Conservation (phyloP, 2,888 invertebrate species). For the Apocheima hispidaria region DNA sequence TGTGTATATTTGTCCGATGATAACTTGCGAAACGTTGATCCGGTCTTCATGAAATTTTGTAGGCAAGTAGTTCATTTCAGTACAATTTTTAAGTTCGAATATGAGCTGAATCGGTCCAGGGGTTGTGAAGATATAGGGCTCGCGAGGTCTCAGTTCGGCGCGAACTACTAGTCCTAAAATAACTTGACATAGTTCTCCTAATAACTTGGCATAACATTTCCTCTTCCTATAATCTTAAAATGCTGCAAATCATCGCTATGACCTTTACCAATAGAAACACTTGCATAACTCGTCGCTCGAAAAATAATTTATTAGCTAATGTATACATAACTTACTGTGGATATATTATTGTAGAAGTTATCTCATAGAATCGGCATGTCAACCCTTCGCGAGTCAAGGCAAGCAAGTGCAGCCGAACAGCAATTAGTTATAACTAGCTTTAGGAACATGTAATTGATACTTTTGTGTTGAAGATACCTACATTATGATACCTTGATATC, state of each 20-base stretch:
- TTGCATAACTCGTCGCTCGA: slow-evolving; percentile 35
- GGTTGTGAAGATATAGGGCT: too few species aligned
- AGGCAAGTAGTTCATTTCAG: too few species aligned
- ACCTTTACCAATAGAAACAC: slow-evolving; percentile 45
- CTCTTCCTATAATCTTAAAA: slow-evolving; percentile 39
- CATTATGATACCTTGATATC: neutral
- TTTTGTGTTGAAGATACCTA: neutral
- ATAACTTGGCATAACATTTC: slow-evolving; percentile 14
- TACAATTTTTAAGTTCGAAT: too few species aligned
- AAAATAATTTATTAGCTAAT: neutral
- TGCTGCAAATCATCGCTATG: slow-evolving; percentile 50
- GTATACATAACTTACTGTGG: neutral
- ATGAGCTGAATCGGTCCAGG: too few species aligned
- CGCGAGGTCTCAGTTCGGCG: too few species aligned
- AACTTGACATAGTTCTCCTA: slow-evolving; percentile 8
- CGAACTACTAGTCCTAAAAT: too few species aligned
- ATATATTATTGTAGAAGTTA: too few species aligned
- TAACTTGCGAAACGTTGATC: too few species aligned
- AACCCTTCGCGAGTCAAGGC: slow-evolving; percentile 77
- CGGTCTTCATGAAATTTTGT: too few species aligned
- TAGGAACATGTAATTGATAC: neutral
- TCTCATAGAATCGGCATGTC: slow-evolving; percentile 42
- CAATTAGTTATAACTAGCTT: slow-evolving; percentile 30
- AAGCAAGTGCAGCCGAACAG: slow-evolving; percentile 46
- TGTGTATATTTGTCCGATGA: too few species aligned